Conservation (phyloP, 2,113 vertebrate genomes). For the Bufo bufo region DNA sequence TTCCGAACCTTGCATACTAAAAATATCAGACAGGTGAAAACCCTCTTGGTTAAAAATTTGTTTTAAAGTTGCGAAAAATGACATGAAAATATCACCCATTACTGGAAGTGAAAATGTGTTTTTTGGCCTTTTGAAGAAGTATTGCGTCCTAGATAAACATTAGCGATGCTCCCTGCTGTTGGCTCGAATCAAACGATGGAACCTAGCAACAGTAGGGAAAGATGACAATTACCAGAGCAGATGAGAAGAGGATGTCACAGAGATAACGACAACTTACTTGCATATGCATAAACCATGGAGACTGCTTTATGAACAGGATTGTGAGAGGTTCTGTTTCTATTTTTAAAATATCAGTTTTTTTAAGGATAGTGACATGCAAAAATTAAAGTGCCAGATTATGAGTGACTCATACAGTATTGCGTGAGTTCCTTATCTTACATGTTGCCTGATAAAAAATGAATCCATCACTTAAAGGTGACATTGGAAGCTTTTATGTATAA, state of each 20-base stretch:
- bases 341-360: background rate
- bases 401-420: background rate
- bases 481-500: background rate
- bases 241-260: background rate
- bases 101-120: constrained; percentile 23
- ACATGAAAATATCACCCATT: constrained; percentile 16
- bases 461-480: background rate
- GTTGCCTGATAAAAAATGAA: background rate
- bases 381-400: background rate
- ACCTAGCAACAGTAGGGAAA: background rate
- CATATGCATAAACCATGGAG: background rate
- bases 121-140: constrained; percentile 14
- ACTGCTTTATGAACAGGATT: background rate
- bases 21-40: background rate
- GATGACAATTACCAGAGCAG: constrained; percentile 11
- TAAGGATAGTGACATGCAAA: background rate
- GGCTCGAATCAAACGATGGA: background rate
- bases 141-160: constrained; percentile 9
- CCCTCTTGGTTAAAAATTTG: background rate
- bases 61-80: constrained; percentile 3
- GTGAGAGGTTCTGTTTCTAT: background rate
- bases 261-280: background rate
- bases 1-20: background rate
- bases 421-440: background rate
- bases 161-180: background rate